phyloP scores from a whole-genome alignment of 2,113 vertebrate species.

The Rafetus swinhoei region DNA sequence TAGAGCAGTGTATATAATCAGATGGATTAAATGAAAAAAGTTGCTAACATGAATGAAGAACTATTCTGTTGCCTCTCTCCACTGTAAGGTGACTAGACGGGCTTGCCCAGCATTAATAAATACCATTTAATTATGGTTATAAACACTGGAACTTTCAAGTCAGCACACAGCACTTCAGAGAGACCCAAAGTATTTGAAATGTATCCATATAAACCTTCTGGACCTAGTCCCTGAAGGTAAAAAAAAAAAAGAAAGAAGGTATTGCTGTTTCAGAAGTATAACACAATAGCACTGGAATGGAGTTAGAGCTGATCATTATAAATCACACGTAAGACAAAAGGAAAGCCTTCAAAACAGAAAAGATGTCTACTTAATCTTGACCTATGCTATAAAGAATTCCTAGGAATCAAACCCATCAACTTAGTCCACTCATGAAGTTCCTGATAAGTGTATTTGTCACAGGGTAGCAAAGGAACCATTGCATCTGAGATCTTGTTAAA shows the following conservation, averaged over 20 bases:
- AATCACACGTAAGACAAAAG: not conserved
- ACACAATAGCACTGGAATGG: not conserved
- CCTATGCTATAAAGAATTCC: not conserved
- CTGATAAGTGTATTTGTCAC: not conserved
- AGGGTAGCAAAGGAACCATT: not conserved
- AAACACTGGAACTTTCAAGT: not conserved
- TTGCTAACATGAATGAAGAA: accelerated
- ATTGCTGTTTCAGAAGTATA: not conserved
- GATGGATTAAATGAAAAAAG: not conserved
- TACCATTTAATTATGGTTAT: not conserved
- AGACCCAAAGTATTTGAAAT: not conserved
- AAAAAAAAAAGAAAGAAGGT: not conserved
- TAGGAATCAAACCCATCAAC: not conserved
- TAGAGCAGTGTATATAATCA: not conserved
- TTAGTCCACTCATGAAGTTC: not conserved
- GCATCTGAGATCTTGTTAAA: not conserved
- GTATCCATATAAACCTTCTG: not conserved
- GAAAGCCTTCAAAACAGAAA: not conserved
- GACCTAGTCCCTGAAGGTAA: not conserved
- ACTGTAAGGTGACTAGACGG: not conserved
- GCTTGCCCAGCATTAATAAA: not conserved
- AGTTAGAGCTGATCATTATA: not conserved
- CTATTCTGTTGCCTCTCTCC: not conserved
- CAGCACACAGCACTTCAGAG: not conserved
- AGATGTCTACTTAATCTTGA: not conserved